These are phyloP conservation scores for Sebastes taczanowskii DNA, from an alignment of 2,797 vertebrate genomes.

Conservation along the genomic window DNA sequence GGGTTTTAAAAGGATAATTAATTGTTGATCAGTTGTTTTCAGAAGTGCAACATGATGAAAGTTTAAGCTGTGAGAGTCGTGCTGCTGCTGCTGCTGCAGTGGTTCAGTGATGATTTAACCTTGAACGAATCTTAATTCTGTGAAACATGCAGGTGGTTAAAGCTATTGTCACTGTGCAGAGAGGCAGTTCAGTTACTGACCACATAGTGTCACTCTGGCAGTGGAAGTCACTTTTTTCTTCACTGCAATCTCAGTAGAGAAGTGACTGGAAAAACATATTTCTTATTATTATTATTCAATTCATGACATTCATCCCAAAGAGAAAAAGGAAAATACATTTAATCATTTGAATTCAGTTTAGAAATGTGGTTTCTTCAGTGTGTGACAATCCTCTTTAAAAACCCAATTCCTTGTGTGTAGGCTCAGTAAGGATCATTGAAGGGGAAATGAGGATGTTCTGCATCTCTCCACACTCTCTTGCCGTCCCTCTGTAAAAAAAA, in stretches of 20 bases:
- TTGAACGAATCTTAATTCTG: not conserved
- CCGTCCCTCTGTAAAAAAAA: conserved; percentile 66
- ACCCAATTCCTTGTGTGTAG: not conserved
- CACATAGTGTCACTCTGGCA: conserved; percentile 42
- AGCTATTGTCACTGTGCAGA: not conserved
- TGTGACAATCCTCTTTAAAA: not conserved
- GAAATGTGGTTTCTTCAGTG: not conserved
- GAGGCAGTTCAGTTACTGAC: conserved; percentile 26
- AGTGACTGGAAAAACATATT: not conserved
- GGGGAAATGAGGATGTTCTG: conserved; percentile 81
- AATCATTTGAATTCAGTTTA: not conserved
- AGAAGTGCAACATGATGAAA: not conserved
- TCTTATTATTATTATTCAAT: not conserved
- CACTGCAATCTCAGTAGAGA: not conserved
- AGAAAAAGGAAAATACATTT: not conserved
- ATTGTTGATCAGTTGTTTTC: not conserved
- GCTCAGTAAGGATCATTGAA: conserved; percentile 77
- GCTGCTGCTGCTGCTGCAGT: not conserved
- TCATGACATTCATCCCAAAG: not conserved
- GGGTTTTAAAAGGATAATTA: not conserved
- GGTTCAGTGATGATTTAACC: not conserved
- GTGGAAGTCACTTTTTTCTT: not conserved
- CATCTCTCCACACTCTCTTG: conserved; percentile 78
- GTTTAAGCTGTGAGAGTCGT: not conserved
- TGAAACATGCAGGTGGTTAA: not conserved